These are phyloP conservation scores for Aspidoscelis tigris DNA, from an alignment of 2,113 vertebrate species.

Conservation along the genomic window DNA sequence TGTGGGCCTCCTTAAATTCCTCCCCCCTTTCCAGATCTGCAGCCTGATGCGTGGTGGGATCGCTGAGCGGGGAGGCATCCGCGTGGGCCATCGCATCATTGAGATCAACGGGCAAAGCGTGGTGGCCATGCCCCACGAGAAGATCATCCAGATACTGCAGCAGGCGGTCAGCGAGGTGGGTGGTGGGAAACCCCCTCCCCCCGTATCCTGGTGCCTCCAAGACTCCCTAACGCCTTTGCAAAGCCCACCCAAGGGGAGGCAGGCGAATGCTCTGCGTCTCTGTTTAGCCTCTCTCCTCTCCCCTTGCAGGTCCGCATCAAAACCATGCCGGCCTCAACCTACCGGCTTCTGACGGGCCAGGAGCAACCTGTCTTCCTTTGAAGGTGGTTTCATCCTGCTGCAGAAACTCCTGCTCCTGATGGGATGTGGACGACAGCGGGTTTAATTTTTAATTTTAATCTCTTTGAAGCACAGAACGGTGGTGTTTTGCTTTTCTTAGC, in stretches of 20 bases:
- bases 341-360: slow-evolving; percentile 92
- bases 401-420: too few species aligned
- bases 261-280: too few species aligned
- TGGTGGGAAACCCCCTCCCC: too few species aligned
- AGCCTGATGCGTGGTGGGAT: slow-evolving; percentile 95
- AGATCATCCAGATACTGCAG: slow-evolving; percentile 90
- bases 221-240: background rate
- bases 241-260: background rate
- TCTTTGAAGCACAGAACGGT: background rate
- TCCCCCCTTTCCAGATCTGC: slow-evolving; percentile 82
- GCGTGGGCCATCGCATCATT: slow-evolving; percentile 96
- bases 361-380: slow-evolving; percentile 93
- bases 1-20: too few species aligned
- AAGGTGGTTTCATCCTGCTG: slow-evolving; percentile 12
- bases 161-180: slow-evolving; percentile 89
- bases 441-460: too few species aligned
- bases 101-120: slow-evolving; percentile 97
- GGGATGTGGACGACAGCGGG: too few species aligned
- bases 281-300: background rate
- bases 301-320: slow-evolving; percentile 90
- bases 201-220: too few species aligned
- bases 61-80: slow-evolving; percentile 91
- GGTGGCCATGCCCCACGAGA: slow-evolving; percentile 89
- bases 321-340: slow-evolving; percentile 95
- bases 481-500: background rate